Evolutionary conservation across 2,888 invertebrate species (phyloP).

Genomic region (Nemotelus pantherinus): DNA sequence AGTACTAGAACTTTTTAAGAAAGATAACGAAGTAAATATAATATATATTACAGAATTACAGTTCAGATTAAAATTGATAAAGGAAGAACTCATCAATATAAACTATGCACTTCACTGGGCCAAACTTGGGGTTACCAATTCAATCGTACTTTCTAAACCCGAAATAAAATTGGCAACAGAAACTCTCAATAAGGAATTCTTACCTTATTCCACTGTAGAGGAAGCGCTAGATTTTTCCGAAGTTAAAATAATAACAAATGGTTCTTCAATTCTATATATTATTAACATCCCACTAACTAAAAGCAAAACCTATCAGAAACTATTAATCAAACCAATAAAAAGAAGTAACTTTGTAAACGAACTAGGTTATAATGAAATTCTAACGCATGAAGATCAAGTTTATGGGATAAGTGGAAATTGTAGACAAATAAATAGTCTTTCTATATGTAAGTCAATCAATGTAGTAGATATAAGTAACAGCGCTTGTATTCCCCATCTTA

Average conservation of each 20-base stretch:
- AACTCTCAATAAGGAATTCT: slow-evolving; percentile 46
- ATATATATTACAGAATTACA: slow-evolving; percentile 25
- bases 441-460: not conserved
- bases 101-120: slow-evolving; percentile 52
- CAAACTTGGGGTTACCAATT: slow-evolving; percentile 50
- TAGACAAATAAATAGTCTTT: not conserved
- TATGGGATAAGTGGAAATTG: not conserved
- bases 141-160: slow-evolving; percentile 49
- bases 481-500: not conserved
- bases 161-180: slow-evolving; percentile 48
- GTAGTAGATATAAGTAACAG: slow-evolving; percentile 1
- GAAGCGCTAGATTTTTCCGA: slow-evolving; percentile 52
- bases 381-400: not conserved
- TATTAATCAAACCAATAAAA: not conserved
- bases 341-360: slow-evolving; percentile 44
- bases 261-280: slow-evolving; percentile 47
- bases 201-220: slow-evolving; percentile 50
- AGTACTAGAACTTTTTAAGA: slow-evolving; percentile 7
- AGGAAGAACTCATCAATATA: slow-evolving; percentile 48
- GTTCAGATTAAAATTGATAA: slow-evolving; percentile 49
- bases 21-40: slow-evolving; percentile 5
- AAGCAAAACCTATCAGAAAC: not conserved
- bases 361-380: slow-evolving; percentile 37
- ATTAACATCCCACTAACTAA: not conserved
- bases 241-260: slow-evolving; percentile 50